These are phyloP conservation scores for Tragelaphus imberbis DNA, from an alignment of 2,113 vertebrate genomes.

Conservation along the genomic window DNA sequence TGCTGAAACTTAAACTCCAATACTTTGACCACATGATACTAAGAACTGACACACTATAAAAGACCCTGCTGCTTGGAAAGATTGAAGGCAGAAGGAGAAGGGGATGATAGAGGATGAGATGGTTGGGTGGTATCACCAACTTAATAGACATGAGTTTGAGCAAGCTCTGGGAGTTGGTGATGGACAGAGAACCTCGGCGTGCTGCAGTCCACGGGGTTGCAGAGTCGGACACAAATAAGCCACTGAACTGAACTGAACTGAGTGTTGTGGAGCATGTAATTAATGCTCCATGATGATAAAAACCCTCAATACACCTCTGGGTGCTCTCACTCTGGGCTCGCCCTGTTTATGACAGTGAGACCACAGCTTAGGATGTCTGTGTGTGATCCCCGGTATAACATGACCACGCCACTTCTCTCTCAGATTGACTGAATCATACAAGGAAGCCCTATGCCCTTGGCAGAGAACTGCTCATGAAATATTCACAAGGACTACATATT, in stretches of 20 bases:
- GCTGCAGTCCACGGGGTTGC: background rate
- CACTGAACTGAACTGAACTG: background rate
- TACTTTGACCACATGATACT: background rate
- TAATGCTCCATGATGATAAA: background rate
- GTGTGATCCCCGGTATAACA: background rate
- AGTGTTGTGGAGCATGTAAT: background rate
- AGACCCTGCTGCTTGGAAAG: background rate
- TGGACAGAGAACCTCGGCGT: background rate
- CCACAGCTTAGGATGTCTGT: background rate
- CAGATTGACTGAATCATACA: background rate
- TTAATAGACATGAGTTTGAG: background rate
- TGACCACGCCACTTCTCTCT: background rate
- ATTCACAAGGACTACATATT: background rate
- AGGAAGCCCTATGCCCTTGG: background rate
- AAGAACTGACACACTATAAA: background rate
- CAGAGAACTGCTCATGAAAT: background rate
- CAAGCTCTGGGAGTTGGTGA: background rate
- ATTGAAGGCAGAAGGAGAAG: background rate
- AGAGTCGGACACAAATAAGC: background rate
- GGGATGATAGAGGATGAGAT: background rate
- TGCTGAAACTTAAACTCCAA: background rate
- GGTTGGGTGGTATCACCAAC: background rate
- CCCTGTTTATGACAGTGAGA: background rate
- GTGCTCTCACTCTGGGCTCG: background rate
- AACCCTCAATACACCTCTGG: background rate